Conservation (phyloP, 35 echinoderm and acorn worm genomes). For the Ophioderma brevispina region DNA sequence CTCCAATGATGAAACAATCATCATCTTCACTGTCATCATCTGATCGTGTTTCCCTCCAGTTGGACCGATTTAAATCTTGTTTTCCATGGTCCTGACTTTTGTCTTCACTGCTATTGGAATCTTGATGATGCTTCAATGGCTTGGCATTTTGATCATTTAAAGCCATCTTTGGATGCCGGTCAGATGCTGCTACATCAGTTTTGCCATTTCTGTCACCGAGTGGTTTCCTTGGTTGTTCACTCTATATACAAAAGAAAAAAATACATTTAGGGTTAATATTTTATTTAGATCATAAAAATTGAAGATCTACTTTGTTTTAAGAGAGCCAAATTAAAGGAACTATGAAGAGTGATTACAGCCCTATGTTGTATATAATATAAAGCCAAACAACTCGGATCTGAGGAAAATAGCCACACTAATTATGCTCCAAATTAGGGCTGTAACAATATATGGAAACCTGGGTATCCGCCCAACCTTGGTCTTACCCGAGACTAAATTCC, state of each 20-base stretch:
- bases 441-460: no score
- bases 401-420: no score
- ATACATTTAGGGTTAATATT: no score
- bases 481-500: no score
- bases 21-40: constrained; percentile 28
- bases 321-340: no score
- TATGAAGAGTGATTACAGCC: no score
- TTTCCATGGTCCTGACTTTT: neutral
- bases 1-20: constrained; percentile 12
- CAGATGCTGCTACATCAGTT: neutral
- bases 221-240: neutral
- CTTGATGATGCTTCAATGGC: neutral
- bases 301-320: no score
- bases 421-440: no score
- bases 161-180: neutral
- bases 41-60: neutral
- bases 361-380: no score
- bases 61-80: neutral
- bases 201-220: neutral
- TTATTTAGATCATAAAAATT: no score
- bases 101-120: neutral
- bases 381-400: no score
- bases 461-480: no score
- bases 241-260: neutral
- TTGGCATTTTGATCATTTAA: neutral